Base-by-base conservation (phyloP, 1,140 invertebrate genomes). In the Pomacea maculata region DNA sequence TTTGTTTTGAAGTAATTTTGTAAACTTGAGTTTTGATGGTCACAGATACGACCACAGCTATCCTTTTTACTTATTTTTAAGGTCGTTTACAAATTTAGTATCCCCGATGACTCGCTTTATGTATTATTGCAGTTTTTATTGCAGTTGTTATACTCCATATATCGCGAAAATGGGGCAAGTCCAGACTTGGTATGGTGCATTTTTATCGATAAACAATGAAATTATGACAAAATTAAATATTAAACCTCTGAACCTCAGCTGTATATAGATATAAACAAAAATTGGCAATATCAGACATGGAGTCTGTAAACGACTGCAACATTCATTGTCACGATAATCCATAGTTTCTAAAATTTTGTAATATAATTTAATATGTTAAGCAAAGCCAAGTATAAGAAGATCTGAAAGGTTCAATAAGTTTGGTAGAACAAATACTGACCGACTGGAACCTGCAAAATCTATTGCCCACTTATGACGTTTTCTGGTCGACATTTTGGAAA, bases 401-500 rank as follows among this genome's bases (percentile, higher is more conserved):
- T 54, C n/a, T 19, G 68, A 71, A 14, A 55, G 14, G 25, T 25
- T 12, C 14, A 73, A 29, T 7, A 29, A 34, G 25, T 65, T 17
- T 5, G 55, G 71, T 10, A 65, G 64, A 78, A 54, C 11, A 11
- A 29, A 29, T 63, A 70, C 79, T 17, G 29, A 83, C 82, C 82
- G 80, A 55, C 85, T 82, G 70, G 76, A 77, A 29, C 86, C 85
- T n/a, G 83, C 79, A 82, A 87, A 87, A 83, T 87, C 86, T 61
- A 87, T 86, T 21, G 86, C 81, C 86, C 86, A 87, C 76, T 87
- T 87, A 72, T 87, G 86, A 65, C 82, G 83, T 75, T 83, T 82
- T 77, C 79, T 78, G 11, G 83, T 81, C 45, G 82, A 79, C 85
- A 84, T 86, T 76, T 80, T 83, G 79, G 19, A 61, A 61, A 61